Evolutionary conservation across 2,797 vertebrate species (phyloP).

Genomic region (Rhinella marina): DNA sequence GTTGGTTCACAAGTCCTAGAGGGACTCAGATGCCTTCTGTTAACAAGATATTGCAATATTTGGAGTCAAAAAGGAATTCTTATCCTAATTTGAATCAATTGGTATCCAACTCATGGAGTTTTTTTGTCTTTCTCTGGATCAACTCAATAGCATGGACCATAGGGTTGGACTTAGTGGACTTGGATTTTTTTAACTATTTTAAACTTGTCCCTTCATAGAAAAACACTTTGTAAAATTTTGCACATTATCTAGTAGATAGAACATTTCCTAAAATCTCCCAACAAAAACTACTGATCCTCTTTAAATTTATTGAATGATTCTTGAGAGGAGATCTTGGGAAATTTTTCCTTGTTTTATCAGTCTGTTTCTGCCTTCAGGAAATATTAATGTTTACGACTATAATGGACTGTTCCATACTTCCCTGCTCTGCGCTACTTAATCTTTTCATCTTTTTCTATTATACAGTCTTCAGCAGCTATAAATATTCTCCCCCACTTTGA

Average conservation of each 20-base stretch:
- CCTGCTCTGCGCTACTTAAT: conserved; percentile 41
- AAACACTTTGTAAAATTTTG: background rate
- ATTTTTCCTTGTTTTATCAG: background rate
- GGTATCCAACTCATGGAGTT: no score
- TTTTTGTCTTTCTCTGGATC: no score
- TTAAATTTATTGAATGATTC: background rate
- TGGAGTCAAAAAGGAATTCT: no score
- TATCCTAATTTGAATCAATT: no score
- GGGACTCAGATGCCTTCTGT: no score
- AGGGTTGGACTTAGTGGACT: no score
- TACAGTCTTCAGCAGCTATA: conserved; percentile 54
- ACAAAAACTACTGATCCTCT: background rate
- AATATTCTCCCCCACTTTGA: conserved; percentile 16
- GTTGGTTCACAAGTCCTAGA: no score
- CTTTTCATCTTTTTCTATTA: conserved; percentile 52
- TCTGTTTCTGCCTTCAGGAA: conserved; percentile 29
- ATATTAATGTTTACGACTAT: conserved; percentile 50
- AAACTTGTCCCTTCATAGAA: no score
- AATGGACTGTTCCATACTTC: conserved; percentile 13
- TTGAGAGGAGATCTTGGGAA: background rate
- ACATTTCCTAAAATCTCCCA: background rate
- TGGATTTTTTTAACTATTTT: no score
- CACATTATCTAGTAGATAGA: background rate
- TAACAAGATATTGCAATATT: no score
- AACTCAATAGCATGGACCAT: no score